Conservation (phyloP, 2,888 invertebrate genomes). For the Dasysyrphus tricinctus region DNA sequence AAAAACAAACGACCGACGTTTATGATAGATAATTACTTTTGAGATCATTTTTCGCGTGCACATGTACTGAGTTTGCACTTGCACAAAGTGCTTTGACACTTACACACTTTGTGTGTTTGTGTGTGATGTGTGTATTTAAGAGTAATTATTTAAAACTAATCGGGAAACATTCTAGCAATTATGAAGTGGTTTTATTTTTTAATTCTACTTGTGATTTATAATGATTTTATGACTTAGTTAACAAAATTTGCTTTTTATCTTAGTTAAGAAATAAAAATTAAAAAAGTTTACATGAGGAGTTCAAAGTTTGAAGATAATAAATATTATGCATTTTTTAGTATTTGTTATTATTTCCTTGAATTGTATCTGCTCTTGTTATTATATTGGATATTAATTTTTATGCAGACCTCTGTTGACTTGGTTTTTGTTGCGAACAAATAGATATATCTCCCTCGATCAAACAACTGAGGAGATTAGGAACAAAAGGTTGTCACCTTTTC, state of each 20-base stretch:
- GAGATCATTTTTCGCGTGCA: conserved; percentile 29
- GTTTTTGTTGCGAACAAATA: too few relatives aligned
- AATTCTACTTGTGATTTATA: neutral
- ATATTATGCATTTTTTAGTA: neutral
- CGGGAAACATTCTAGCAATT: conserved; percentile 15
- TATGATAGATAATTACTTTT: neutral
- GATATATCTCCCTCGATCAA: too few relatives aligned
- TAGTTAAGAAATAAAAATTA: neutral
- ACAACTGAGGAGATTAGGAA: too few relatives aligned
- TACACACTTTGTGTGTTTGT: neutral
- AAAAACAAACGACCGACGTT: neutral
- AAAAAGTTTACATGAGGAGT: neutral
- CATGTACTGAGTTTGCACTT: conserved; percentile 36
- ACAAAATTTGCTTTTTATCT: neutral
- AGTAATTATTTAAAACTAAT: conserved; percentile 4
- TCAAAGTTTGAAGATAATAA: neutral
- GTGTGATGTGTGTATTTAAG: neutral
- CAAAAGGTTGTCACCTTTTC: too few relatives aligned
- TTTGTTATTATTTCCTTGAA: too few relatives aligned
- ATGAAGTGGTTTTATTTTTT: neutral
- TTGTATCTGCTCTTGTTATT: too few relatives aligned
- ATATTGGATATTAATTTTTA: too few relatives aligned
- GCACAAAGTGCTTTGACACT: neutral
- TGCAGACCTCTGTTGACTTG: too few relatives aligned
- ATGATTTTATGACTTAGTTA: neutral